phyloP scores from a whole-genome alignment of 2,888 invertebrate species.

The Oscheius sp. region DNA sequence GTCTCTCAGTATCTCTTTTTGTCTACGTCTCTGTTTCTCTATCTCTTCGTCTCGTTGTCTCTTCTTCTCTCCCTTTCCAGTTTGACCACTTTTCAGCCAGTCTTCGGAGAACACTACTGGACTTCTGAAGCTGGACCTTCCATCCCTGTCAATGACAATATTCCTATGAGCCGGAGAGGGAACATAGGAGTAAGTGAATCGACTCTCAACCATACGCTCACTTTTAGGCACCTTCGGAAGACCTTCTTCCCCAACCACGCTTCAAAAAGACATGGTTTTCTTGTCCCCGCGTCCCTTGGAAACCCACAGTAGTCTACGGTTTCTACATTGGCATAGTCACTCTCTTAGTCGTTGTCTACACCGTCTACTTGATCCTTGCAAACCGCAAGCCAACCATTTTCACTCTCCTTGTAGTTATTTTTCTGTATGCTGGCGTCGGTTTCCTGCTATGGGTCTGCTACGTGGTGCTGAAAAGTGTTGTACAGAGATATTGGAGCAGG shows the following conservation, averaged over 20 bases:
- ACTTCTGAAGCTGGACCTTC: not conserved
- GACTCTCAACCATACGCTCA: not conserved
- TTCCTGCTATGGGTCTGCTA: constrained; percentile 19
- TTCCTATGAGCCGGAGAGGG: too few relatives aligned
- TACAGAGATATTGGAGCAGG: too few relatives aligned
- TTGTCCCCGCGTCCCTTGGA: not conserved
- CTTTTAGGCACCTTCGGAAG: not conserved
- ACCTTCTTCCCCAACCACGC: not conserved
- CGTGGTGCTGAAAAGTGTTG: constrained; percentile 5
- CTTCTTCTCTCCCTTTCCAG: not conserved
- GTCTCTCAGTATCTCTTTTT: not conserved
- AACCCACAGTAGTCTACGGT: not conserved
- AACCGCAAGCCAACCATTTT: not conserved
- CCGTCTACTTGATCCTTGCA: not conserved
- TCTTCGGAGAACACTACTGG: constrained; percentile 2
- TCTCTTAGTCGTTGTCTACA: not conserved
- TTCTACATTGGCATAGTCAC: not conserved
- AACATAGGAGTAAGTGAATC: too few relatives aligned
- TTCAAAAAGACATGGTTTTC: not conserved
- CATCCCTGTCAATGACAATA: not conserved
- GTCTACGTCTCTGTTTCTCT: not conserved
- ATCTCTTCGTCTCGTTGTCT: not conserved
- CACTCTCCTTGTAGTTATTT: constrained; percentile 3
- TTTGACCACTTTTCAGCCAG: not conserved
- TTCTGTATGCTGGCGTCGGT: constrained; percentile 1